A percentile compares a stretch with the other conserved stretches of the same genome.
These are phyloP conservation scores for Quadroppia sp. DNA, from an alignment of 2,888 invertebrate species.

Conservation along the genomic window DNA sequence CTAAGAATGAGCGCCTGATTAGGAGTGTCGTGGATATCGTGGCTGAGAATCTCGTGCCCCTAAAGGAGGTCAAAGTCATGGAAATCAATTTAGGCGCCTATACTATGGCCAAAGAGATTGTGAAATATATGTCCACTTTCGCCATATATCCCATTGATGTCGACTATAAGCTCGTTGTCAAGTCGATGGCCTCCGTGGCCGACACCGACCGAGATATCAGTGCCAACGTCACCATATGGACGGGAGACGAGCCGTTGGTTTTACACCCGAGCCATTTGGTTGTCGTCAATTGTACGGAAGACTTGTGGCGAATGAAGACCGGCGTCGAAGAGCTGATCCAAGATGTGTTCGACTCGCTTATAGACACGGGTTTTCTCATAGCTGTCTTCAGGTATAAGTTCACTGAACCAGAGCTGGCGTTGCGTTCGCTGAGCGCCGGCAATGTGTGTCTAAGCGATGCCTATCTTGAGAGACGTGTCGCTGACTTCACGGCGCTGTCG, in stretches of 20 bases:
- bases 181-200: background rate
- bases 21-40: constrained; percentile 63
- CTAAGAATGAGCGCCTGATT: constrained; percentile 48
- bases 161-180: constrained; percentile 59
- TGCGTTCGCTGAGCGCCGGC: background rate
- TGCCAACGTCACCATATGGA: background rate
- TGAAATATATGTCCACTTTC: constrained; percentile 29
- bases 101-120: constrained; percentile 35
- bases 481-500: background rate
- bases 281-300: background rate
- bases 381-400: background rate
- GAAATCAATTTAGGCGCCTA: constrained; percentile 59
- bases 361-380: background rate
- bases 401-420: background rate
- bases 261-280: background rate
- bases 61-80: no score
- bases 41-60: constrained; percentile 70
- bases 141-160: constrained; percentile 51
- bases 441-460: background rate
- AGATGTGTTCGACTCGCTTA: background rate
- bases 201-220: background rate
- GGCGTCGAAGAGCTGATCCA: background rate
- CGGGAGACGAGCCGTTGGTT: background rate
- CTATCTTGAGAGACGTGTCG: background rate
- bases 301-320: background rate